phyloP scores from a whole-genome alignment of 2,888 invertebrate genomes.

The Rhopalosiphum nymphaeae region DNA sequence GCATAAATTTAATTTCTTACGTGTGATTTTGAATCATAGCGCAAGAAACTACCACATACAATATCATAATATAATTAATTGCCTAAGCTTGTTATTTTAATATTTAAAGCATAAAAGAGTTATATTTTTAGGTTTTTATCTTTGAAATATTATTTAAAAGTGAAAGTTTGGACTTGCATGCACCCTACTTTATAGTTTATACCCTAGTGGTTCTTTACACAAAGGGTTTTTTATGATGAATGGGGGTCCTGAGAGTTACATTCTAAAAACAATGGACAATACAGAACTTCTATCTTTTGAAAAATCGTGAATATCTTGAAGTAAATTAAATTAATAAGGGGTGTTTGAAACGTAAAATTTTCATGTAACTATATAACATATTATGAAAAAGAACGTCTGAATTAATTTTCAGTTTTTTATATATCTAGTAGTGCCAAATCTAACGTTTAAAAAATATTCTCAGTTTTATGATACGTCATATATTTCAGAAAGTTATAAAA shows the following conservation, averaged over 20 bases:
- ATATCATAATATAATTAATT: constrained; percentile 24
- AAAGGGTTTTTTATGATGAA: constrained; percentile 43
- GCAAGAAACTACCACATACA: neutral
- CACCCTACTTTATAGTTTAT: constrained; percentile 15
- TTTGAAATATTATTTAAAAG: constrained; percentile 32
- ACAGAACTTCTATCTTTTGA: constrained; percentile 23
- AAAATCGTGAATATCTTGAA: constrained; percentile 22
- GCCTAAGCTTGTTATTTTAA: neutral
- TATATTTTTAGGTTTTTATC: constrained; percentile 33
- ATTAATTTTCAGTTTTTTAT: neutral
- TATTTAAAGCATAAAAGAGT: constrained; percentile 38
- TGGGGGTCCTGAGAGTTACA: constrained; percentile 20
- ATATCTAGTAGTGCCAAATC: neutral
- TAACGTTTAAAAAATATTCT: neutral
- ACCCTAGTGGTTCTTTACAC: constrained; percentile 9
- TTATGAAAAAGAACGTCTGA: neutral
- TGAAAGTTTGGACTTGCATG: neutral
- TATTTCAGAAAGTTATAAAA: neutral
- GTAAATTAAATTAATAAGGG: constrained; percentile 47
- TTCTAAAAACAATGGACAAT: constrained; percentile 44
- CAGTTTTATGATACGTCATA: neutral
- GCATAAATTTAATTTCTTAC: neutral
- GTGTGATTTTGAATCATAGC: constrained; percentile 18
- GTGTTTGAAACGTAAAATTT: neutral
- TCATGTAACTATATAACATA: neutral